Base-by-base conservation (phyloP, 2,797 vertebrate species). In the Phrynocephalus guinanensis region DNA sequence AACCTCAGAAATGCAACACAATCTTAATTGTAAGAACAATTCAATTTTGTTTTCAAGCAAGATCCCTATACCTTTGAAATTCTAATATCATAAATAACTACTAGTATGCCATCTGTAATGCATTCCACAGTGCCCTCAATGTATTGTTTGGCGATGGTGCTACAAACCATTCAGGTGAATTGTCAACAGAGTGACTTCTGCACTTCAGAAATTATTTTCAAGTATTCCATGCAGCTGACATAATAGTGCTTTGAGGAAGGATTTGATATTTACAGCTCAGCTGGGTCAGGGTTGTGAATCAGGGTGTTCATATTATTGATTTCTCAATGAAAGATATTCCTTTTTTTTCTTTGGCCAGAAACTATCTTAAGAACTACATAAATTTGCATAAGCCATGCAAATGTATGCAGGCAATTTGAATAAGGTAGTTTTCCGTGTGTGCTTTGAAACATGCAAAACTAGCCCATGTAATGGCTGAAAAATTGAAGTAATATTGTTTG, bases 1-100 rank as follows among this genome's bases (percentile, higher is more conserved):
- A 96, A 89, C 91, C 91, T 94, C 95, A 96, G 94, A 94, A 92
- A 95, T 96, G 94, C 95, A 93, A 93, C 91, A 93, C 95, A 95
- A 92, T 95, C 94, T 95, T 96, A 95, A 95, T 94, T 96, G 94
- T 95, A 94, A 95, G 91, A 94, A 91, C 91, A 95, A 86, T 92
- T 92, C 86, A 94, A 71, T 91, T 95, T 96, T 95, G 95, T 88
- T 16, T 79, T 52, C 95, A 96, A 95, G 93, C 92, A 92, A 93
- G 89, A 91, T 90, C 90, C 94, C 88, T 84, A 92, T 91, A 94
- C 82, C 83, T 93, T 95, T 92, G 95, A 96, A 95, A 93, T 95
- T 88, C 91, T 93, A 92, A 78, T 93, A 87, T 94, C 93, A 95
- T 95, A 95, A 95, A 95, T 90, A 94, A 82, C 90, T 95, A 88